Evolutionary conservation across 2,797 vertebrate species (phyloP).

Genomic region (Sebastes flavidus): DNA sequence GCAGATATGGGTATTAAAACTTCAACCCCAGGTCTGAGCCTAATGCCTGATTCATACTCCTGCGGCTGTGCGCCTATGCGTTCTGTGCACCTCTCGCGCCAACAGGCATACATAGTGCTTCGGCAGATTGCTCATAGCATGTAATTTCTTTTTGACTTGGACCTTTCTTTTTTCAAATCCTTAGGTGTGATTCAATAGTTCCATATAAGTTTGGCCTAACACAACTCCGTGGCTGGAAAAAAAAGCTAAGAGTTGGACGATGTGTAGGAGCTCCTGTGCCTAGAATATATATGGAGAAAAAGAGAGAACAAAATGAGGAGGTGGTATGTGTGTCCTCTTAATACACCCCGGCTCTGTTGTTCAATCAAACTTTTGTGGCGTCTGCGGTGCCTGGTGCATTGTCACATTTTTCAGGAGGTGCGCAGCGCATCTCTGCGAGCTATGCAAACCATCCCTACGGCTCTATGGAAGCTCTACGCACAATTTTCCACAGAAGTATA

Average conservation of each 20-base stretch:
- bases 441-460: too few species aligned
- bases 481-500: background rate
- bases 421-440: background rate
- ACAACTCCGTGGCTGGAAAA: background rate
- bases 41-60: background rate
- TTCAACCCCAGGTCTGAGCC: background rate
- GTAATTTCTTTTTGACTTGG: background rate
- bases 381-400: too few species aligned
- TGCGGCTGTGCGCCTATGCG: background rate
- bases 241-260: background rate
- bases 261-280: background rate
- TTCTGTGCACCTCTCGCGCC: background rate
- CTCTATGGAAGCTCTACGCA: background rate
- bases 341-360: background rate
- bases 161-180: background rate
- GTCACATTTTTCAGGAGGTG: background rate
- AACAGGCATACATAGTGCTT: background rate
- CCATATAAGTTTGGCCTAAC: background rate
- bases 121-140: background rate
- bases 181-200: background rate
- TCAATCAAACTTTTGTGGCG: too few species aligned
- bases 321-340: background rate
- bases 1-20: background rate
- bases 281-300: background rate
- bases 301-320: background rate